phyloP scores from a whole-genome alignment of 2,113 vertebrate species.

The Saguinus midas region DNA sequence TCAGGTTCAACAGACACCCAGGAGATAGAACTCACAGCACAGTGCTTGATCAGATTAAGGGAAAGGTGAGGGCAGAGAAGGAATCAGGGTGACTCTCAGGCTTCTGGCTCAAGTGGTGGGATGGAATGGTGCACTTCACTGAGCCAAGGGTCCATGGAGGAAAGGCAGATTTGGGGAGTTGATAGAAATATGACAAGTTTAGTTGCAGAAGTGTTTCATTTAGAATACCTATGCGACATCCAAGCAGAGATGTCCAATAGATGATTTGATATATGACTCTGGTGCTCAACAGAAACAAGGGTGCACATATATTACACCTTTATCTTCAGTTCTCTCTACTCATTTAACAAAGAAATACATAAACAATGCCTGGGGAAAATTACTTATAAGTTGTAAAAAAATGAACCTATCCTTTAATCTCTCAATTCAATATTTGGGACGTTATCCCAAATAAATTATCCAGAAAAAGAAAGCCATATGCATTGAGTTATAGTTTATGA shows the following conservation, averaged over 20 bases:
- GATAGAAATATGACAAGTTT: neutral
- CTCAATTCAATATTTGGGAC: neutral
- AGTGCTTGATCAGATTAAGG: neutral
- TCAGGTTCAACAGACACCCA: neutral
- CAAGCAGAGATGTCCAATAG: neutral
- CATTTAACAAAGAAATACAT: neutral
- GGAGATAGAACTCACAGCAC: neutral
- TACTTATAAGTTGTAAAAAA: neutral
- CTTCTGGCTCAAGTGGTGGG: neutral
- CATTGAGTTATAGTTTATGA: neutral
- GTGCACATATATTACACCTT: neutral
- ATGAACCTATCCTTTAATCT: neutral
- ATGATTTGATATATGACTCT: neutral
- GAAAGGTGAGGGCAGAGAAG: neutral
- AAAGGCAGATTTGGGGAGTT: neutral
- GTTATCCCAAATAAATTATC: slow-evolving; percentile 21
- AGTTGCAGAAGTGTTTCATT: neutral
- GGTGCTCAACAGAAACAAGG: neutral
- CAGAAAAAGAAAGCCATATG: neutral
- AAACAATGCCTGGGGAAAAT: neutral
- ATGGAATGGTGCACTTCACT: neutral
- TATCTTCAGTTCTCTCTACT: neutral
- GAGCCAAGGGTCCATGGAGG: neutral
- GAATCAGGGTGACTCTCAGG: neutral
- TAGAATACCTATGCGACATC: neutral